These are phyloP conservation scores for Zootoca vivipara DNA, from an alignment of 2,113 vertebrate species.

Conservation along the genomic window DNA sequence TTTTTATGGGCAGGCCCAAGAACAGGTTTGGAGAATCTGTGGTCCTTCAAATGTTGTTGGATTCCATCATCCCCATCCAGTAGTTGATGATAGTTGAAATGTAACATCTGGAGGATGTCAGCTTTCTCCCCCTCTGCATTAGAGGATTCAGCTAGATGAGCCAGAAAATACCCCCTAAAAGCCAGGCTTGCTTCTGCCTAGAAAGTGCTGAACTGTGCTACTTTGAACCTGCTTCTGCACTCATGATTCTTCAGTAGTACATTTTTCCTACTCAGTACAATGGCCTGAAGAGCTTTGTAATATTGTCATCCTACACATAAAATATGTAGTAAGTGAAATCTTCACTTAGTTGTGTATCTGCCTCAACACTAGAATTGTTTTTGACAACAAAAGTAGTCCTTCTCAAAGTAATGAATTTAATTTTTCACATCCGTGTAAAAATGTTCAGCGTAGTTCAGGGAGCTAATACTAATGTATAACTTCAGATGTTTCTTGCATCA, in stretches of 20 bases:
- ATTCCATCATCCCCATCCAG: too few relatives aligned
- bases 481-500: constrained; percentile 52
- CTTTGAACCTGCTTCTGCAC: not conserved
- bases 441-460: not conserved
- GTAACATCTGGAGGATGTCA: too few relatives aligned
- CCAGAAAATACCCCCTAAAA: too few relatives aligned
- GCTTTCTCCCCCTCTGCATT: too few relatives aligned
- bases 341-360: not conserved
- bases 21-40: too few relatives aligned
- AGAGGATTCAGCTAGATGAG: too few relatives aligned
- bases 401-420: not conserved
- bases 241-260: not conserved
- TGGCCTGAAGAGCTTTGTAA: not conserved
- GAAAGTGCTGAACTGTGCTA: not conserved
- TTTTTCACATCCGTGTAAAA: not conserved
- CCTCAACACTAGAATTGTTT: not conserved
- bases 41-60: too few relatives aligned
- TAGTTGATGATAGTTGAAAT: too few relatives aligned
- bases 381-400: not conserved
- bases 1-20: too few relatives aligned
- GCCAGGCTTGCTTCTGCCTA: too few relatives aligned
- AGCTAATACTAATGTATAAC: not conserved
- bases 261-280: not conserved
- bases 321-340: too few relatives aligned
- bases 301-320: too few relatives aligned